Conservation (phyloP, 2,797 vertebrate genomes). For the Protonibea diacanthus region DNA sequence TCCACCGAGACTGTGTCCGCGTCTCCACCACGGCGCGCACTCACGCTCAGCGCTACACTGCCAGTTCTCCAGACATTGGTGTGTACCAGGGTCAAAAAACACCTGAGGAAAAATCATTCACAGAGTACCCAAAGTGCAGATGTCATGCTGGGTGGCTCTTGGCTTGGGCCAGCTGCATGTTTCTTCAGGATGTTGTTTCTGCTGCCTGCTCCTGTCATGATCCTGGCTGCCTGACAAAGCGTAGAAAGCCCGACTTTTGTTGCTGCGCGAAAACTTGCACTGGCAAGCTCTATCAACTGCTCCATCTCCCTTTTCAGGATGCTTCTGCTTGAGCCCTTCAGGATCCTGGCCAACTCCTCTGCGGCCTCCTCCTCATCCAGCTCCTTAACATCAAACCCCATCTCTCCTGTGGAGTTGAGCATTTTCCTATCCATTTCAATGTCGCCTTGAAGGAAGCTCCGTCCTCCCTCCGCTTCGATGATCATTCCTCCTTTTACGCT, state of each 20-base stretch:
- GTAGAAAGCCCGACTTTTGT: constrained; percentile 95
- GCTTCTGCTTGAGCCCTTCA: constrained; percentile 95
- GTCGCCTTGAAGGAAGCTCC: constrained; percentile 88
- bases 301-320: constrained; percentile 95
- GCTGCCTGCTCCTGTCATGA: constrained; percentile 94
- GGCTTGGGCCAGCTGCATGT: constrained; percentile 93
- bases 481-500: constrained; percentile 94
- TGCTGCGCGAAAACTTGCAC: constrained; percentile 93
- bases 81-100: constrained; percentile 93
- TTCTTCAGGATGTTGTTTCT: constrained; percentile 95
- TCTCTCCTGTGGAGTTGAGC: constrained; percentile 87
- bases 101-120: constrained; percentile 88
- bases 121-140: constrained; percentile 84
- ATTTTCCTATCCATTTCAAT: constrained; percentile 94
- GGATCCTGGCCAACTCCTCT: constrained; percentile 92
- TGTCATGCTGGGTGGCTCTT: constrained; percentile 88
- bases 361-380: constrained; percentile 91
- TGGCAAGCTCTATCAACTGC: constrained; percentile 93
- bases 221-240: constrained; percentile 94
- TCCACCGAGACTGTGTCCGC: constrained; percentile 88
- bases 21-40: constrained; percentile 91
- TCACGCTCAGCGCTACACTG: constrained; percentile 89
- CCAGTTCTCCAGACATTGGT: constrained; percentile 98
- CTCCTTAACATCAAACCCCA: constrained; percentile 86
- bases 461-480: constrained; percentile 94